A percentile compares a stretch with the other conserved stretches of the same genome.
phyloP scores from a whole-genome alignment of 2,888 invertebrate species.

The Alentia gelatinosa region DNA sequence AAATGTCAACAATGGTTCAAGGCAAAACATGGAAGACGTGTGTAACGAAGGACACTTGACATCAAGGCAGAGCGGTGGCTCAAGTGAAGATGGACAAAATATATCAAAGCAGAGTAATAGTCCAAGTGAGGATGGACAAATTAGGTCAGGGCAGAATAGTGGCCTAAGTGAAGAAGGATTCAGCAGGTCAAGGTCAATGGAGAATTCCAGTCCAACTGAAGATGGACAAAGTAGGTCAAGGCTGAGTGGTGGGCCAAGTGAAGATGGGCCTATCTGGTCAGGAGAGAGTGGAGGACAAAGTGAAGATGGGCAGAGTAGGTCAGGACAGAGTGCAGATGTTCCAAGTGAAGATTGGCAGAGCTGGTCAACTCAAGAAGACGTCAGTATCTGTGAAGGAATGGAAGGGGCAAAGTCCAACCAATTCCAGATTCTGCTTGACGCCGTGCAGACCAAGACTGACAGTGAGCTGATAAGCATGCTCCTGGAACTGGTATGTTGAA shows the following conservation, averaged over 20 bases:
- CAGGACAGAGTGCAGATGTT: not conserved
- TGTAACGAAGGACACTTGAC: too few relatives aligned
- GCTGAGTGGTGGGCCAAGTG: not conserved
- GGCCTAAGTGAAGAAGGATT: too few relatives aligned
- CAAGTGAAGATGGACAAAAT: too few relatives aligned
- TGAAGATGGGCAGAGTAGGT: not conserved
- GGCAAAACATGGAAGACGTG: too few relatives aligned
- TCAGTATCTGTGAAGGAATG: not conserved
- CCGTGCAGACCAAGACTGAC: slow-evolving; percentile 15
- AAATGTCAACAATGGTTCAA: too few relatives aligned
- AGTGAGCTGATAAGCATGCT: slow-evolving; percentile 55
- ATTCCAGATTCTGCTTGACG: not conserved
- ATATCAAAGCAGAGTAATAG: too few relatives aligned
- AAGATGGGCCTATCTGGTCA: too few relatives aligned
- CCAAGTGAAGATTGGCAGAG: not conserved
- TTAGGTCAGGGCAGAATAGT: too few relatives aligned
- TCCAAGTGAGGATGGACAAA: too few relatives aligned
- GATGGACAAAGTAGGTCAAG: not conserved
- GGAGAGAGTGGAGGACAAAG: not conserved
- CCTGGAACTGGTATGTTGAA: slow-evolving; percentile 55
- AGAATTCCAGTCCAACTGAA: too few relatives aligned
- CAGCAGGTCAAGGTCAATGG: too few relatives aligned
- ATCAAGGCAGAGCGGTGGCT: too few relatives aligned
- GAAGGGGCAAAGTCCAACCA: not conserved
- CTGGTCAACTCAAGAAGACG: not conserved